phyloP scores from a whole-genome alignment of 1,140 invertebrate genomes.

The Drosophila navojoa region DNA sequence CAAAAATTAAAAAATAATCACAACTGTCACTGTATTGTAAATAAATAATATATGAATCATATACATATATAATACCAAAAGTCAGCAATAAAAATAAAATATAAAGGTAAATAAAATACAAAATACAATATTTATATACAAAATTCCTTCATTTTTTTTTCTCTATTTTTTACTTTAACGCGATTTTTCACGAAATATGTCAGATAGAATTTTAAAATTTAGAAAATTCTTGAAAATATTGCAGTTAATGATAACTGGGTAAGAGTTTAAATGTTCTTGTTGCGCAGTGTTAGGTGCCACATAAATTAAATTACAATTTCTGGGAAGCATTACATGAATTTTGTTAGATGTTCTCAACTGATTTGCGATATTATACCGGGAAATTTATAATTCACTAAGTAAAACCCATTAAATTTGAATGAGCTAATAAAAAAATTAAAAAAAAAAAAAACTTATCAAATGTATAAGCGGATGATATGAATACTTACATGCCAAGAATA shows the following conservation, averaged over 20 bases:
- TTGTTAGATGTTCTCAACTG: neutral
- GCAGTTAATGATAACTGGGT: no score
- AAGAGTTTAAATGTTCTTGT: neutral
- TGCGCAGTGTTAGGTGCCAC: conserved; percentile 1
- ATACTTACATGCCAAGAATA: conserved; percentile 73
- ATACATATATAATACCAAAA: no score
- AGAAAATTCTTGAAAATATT: no score
- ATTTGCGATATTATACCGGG: conserved; percentile 1
- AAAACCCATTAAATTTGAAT: neutral
- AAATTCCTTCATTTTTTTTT: no score
- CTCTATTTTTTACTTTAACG: no score
- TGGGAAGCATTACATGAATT: conserved; percentile 17
- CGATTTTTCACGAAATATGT: no score
- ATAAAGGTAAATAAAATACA: no score
- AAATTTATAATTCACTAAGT: neutral
- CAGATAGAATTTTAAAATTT: no score
- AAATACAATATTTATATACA: no score
- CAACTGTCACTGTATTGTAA: neutral
- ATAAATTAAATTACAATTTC: conserved; percentile 9
- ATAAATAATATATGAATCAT: no score
- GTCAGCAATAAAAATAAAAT: no score
- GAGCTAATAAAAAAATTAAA: neutral
- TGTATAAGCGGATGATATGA: neutral
- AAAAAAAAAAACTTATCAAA: neutral
- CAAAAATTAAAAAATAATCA: conserved; percentile 3